Evolutionary conservation across 1,140 invertebrate species (phyloP).

Genomic region (Meteorus sp.): DNA sequence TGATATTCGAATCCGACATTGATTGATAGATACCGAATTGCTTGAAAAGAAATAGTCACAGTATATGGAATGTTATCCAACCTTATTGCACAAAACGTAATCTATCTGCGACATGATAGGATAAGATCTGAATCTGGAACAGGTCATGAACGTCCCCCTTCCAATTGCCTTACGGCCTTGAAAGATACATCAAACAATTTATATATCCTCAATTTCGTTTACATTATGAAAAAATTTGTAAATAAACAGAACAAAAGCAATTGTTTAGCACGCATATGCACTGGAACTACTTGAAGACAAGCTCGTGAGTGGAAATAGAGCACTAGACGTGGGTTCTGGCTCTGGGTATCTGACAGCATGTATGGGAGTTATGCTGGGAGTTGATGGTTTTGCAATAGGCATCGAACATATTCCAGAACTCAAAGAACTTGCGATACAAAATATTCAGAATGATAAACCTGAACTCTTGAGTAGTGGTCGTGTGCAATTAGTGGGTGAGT

Average conservation of each 20-base stretch:
- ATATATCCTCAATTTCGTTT: too few species aligned
- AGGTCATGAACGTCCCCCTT: too few species aligned
- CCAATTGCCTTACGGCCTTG: too few species aligned
- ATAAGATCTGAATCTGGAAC: too few species aligned
- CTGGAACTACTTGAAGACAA: constrained; percentile 87
- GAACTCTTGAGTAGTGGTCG: constrained; percentile 67
- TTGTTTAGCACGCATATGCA: constrained; percentile 84
- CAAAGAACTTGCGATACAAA: constrained; percentile 72
- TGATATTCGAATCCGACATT: too few species aligned
- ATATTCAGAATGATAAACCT: constrained; percentile 77
- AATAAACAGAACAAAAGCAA: constrained; percentile 30
- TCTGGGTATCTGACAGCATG: constrained; percentile 96
- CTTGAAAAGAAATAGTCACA: too few species aligned
- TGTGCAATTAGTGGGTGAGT: constrained; percentile 72
- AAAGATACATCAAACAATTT: too few species aligned
- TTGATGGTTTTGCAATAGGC: constrained; percentile 77
- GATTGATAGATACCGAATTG: too few species aligned
- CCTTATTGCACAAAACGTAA: too few species aligned
- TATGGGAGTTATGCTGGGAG: constrained; percentile 85
- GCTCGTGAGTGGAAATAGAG: constrained; percentile 75
- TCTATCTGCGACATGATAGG: too few species aligned
- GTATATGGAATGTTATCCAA: too few species aligned
- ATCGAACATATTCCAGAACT: constrained; percentile 93
- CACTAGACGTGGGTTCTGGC: constrained; percentile 94
- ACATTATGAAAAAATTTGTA: too few species aligned